Base-by-base conservation (phyloP, 1,140 invertebrate species). In the Heliconius hewitsoni region DNA sequence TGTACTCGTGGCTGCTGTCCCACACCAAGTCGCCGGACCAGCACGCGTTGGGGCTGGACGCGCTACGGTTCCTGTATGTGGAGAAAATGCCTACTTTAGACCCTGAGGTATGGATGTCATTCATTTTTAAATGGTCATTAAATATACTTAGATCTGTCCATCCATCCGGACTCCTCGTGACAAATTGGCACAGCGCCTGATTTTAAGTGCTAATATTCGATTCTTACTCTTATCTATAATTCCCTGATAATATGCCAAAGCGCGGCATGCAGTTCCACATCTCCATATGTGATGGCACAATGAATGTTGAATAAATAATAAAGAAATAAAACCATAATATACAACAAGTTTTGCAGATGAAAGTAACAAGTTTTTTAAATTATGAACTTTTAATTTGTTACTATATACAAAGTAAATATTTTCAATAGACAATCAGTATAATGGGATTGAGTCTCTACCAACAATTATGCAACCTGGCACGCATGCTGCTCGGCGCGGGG, bases 21-120 rank as follows among this genome's bases (percentile, higher is more conserved):
- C 98, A 99, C 93, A 97, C 98, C 0, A 98, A 98, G 89, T 97
- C 97, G 1, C 97, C 97, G n/a, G 98, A 99, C 73, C 96, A 98
- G 83, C 98, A 99, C 94, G 98, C 98, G 0, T 93, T 99, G 1
- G 97, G 97, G 3, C 95, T 98, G 76, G 98, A 98, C 78, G 97
- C 98, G 0, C 95, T 99, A 30, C 96, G 98, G 84, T 97, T 98
- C 87, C 95, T 99, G 8, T 98, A 99, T 87, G 95, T 98, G 30
- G 96, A 97, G 85, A 98, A 99, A 95, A 96, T 99, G 89, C 98
- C 98, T 0, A 97, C 97, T 83, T 91, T 99, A 30, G 96, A 97
- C 71, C 98, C 98, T 0, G 98, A 98, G 94, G 96, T 96, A 77
- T 13, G 8, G 1, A 13, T 13, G 1, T 6, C 11, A 66, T 30